A percentile compares a stretch with the other conserved stretches of the same genome.
Conservation (phyloP, 1,140 invertebrate genomes). For the Philotrypesis tridentata region DNA sequence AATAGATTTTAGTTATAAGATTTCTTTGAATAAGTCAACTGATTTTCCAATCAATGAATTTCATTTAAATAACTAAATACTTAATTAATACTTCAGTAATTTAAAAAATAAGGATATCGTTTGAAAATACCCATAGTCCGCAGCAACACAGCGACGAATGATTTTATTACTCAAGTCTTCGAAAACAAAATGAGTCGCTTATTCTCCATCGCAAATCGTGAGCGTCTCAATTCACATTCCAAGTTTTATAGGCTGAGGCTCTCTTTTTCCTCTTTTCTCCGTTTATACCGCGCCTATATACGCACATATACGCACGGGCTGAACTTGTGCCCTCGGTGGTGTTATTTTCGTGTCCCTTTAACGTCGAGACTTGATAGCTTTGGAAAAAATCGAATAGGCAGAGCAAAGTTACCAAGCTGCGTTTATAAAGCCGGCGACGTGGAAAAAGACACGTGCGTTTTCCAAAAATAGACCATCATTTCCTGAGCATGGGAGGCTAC, state of each 20-base stretch:
- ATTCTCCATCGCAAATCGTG: background rate
- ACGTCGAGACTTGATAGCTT: slow-evolving; percentile 6
- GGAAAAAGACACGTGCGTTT: slow-evolving; percentile 6
- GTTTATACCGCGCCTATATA: background rate
- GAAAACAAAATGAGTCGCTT: background rate
- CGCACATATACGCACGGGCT: background rate
- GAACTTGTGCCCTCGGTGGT: background rate
- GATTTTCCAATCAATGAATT: too few species aligned
- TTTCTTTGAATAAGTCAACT: too few species aligned
- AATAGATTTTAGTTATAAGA: too few species aligned
- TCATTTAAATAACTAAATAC: too few species aligned
- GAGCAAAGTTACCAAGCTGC: background rate
- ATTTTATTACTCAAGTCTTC: background rate
- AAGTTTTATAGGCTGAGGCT: background rate
- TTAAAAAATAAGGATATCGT: too few species aligned
- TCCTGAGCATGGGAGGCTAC: background rate
- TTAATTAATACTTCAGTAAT: too few species aligned
- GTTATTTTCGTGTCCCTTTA: slow-evolving; percentile 36
- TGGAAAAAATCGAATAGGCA: background rate
- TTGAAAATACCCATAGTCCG: background rate
- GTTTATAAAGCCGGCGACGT: background rate
- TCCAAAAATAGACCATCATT: slow-evolving; percentile 44
- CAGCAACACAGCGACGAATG: background rate
- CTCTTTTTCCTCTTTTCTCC: background rate
- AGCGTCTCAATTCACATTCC: background rate